A percentile compares a stretch with the other conserved stretches of the same genome.
Evolutionary conservation across 2,888 invertebrate species (phyloP).

Genomic region (Gisinianus flammeolus): DNA sequence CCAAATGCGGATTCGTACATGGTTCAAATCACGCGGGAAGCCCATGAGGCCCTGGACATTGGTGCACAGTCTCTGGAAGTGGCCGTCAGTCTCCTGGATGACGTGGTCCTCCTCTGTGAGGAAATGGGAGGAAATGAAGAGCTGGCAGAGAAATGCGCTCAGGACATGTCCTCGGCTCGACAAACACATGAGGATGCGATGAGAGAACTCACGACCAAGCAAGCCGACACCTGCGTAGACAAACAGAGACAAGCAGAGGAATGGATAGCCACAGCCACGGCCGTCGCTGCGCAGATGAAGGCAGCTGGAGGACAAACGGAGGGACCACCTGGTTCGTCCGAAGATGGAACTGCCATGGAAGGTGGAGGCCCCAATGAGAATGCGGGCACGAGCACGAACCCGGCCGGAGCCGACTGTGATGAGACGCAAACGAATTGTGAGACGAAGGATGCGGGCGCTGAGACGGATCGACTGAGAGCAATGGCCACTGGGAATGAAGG

Average conservation of each 20-base stretch:
- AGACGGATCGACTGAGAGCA: not conserved
- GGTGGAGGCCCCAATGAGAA: not conserved
- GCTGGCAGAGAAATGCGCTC: conserved; percentile 1
- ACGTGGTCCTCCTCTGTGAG: conserved; percentile 13
- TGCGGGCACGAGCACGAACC: not conserved
- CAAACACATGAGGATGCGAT: not conserved
- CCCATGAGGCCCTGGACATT: conserved; percentile 23
- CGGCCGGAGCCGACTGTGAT: not conserved
- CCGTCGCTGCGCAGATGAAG: not conserved
- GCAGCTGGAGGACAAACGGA: not conserved
- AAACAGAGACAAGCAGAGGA: not conserved
- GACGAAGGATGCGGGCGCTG: no score
- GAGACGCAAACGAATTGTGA: not conserved
- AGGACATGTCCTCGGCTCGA: conserved; percentile 2
- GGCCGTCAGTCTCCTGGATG: conserved; percentile 17
- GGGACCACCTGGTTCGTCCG: not conserved
- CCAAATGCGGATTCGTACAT: not conserved
- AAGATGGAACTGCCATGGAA: not conserved
- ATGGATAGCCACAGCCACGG: not conserved
- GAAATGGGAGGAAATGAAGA: conserved; percentile 24
- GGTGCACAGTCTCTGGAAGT: conserved; percentile 29
- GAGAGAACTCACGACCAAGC: not conserved
- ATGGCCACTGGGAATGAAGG: not conserved
- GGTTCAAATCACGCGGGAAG: conserved; percentile 17
- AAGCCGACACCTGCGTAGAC: not conserved